Evolutionary conservation across 2,888 invertebrate genomes (phyloP), one percentile per base, ranked within the genome.

Genomic region (Drosophila borborema): DNA sequence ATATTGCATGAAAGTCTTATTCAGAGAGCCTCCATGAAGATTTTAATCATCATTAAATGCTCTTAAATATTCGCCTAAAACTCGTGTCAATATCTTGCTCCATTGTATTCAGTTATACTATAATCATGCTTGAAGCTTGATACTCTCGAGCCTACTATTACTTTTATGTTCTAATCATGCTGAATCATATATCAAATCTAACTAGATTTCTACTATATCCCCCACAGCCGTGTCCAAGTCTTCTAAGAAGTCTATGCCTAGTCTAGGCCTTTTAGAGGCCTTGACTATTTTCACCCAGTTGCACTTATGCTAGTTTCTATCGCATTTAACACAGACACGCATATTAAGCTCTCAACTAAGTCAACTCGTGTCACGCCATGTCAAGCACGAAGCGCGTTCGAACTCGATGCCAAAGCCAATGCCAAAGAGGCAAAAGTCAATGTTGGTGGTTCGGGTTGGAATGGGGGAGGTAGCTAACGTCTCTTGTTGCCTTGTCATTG

Each of bases 401-500:
- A 31, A 40, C 60, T 9, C 36, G n/a, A 59, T 36, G 6, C 38
- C 43, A 34, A 20, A 54, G 10, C 9, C 59, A 48, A 41, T 34
- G 56, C 38, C 38, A 40, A 40, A 41, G 41, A 20, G 20, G 60
- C 40, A 49, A 49, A 40, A 49, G 49, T 49, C 48, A 40, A 18
- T 49, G 38, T 6, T 40, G 48, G 48, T 2, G 54, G 16, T 12
- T 1, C 28, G 55, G 7, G 40, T n/a, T 53, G 20, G 14, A 3
- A 7, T 18, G 10, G 2, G 16, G 2, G 23, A 20, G 38, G 18
- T 12, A 16, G 14, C 16, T 28, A 49, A 51, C 58, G 69, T 67
- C 72, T 78, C 64, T 71, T 65, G 69, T 87, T 85, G 73, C 70
- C 86, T 74, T 90, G 86, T 86, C 86, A 86, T 86, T 86, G 90